Base-by-base conservation (phyloP, 2,797 vertebrate genomes). In the Macropodus opercularis region DNA sequence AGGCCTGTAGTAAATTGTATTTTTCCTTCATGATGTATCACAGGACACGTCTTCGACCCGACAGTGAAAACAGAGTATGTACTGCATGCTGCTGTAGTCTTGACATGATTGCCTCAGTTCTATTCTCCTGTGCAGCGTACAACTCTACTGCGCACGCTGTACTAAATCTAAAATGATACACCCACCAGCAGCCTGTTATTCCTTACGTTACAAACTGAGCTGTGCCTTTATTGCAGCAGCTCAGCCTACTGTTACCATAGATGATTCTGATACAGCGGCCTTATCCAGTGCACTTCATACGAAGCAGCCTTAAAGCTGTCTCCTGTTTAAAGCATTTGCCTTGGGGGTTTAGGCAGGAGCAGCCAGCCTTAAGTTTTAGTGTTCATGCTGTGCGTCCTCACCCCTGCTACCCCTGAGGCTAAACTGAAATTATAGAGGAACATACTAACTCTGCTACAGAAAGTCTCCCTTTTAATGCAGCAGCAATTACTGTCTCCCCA, bases 371-470 rank as follows among this genome's bases (percentile, higher is more conserved):
- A 53, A 42, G 24, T 53, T 67, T 19, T 23, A 47, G 36, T 65
- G 43, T 63, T 74, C 58, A 63, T 60, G 65, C 46, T 17, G 13
- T 15, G 48, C 26, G 49, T 57, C 52, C 49, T 49, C 40, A 48
- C 27, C n/a, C 42, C 12, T 26, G 3, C 23, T 47, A 44, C 38
- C 61, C 66, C 39, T n/a, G 51, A 62, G 64, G 69, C 51, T 50
- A 51, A 65, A 46, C 48, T 60, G 51, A 69, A 50, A 69, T 77
- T 64, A 52, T 40, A 49, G 49, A 60, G 48, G 50, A 61, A 48
- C 65, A 61, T 2, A 48, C 19, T 59, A 54, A 53, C 21, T 19
- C 49, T 22, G 8, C 23, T 15, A 54, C 46, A 60, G 32, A 66
- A 58, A 64, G 32, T 47, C 40, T 69, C 2, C 9, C 15, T 39